Percentiles rank a stretch among this genome's conserved stretches.
Conservation (phyloP, 2,113 vertebrate species). For the Sminthopsis crassicaudata region DNA sequence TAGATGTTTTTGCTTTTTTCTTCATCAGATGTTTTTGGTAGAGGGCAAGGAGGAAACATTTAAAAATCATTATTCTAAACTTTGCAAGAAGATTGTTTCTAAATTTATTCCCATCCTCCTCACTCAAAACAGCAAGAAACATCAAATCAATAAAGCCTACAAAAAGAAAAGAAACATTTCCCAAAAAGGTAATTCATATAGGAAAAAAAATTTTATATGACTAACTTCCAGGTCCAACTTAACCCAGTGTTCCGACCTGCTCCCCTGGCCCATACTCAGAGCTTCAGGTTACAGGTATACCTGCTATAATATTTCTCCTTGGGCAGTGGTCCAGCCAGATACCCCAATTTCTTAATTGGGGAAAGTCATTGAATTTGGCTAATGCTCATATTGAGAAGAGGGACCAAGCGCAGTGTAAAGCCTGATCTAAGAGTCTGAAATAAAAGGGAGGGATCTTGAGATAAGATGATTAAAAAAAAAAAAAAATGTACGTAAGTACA, state of each 20-base stretch:
- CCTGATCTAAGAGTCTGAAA: neutral
- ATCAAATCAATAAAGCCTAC: neutral
- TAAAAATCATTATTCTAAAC: neutral
- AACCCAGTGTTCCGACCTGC: neutral
- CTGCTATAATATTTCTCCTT: neutral
- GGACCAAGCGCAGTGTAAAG: neutral
- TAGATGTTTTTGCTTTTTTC: neutral
- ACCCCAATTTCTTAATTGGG: neutral
- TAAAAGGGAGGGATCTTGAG: neutral
- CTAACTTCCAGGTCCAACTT: neutral
- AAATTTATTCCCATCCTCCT: neutral
- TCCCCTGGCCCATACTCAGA: neutral
- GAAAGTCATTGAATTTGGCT: neutral
- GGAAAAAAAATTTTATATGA: neutral
- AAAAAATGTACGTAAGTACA: neutral
- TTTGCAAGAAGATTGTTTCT: neutral
- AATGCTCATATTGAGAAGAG: neutral
- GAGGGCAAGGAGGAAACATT: neutral
- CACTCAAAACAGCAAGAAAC: neutral
- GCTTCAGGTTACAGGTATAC: neutral
- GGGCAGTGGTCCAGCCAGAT: neutral
- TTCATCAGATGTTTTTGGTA: neutral
- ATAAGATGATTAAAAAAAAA: neutral
- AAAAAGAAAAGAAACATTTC: neutral
- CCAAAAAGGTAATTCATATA: neutral